Percentiles rank a stretch among this genome's conserved stretches.
Conservation (phyloP, 2,888 invertebrate genomes). For the Pecten maximus region DNA sequence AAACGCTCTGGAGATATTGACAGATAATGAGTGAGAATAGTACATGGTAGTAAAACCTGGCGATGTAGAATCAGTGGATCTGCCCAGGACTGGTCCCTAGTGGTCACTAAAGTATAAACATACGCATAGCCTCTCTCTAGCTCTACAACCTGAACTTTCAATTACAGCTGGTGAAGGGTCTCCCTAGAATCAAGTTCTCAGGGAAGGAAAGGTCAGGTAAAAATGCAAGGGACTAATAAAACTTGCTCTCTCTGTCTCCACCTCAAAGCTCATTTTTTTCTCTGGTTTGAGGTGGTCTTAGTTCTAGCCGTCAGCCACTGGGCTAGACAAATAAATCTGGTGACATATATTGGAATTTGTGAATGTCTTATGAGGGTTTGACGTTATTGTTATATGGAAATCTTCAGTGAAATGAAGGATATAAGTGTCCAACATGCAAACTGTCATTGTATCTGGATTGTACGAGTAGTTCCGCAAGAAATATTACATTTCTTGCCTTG, state of each 20-base stretch:
- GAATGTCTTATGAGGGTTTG: background rate
- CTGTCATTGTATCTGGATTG: background rate
- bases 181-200: background rate
- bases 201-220: background rate
- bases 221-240: background rate
- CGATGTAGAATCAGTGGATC: background rate
- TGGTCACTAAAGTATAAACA: background rate
- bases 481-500: background rate
- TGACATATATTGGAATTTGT: background rate
- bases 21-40: background rate
- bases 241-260: background rate
- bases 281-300: background rate
- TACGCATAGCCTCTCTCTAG: background rate
- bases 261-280: background rate
- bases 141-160: background rate
- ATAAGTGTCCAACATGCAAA: background rate
- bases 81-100: background rate
- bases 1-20: background rate
- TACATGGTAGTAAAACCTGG: background rate
- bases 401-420: background rate
- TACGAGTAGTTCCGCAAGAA: background rate
- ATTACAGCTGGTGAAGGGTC: slow-evolving; percentile 16
- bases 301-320: background rate
- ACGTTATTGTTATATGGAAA: background rate
- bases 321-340: background rate